Evolutionary conservation across 2,797 vertebrate genomes (phyloP).

Genomic region (Cottoperca gobio): DNA sequence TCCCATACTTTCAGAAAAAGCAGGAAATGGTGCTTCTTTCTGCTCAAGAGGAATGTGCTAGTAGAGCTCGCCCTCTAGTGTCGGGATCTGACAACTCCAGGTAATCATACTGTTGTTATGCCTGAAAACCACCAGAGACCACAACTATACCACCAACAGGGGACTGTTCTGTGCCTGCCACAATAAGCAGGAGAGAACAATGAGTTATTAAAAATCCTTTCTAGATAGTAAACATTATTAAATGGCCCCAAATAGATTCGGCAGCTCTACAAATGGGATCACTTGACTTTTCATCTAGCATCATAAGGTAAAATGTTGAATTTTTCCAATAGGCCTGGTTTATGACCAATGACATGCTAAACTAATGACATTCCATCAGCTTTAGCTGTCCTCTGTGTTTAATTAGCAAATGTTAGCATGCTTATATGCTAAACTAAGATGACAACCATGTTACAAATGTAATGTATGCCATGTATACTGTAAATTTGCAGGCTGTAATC

Average conservation of each 20-base stretch:
- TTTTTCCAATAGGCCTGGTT: not conserved
- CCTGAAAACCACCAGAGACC: not conserved
- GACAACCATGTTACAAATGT: no score
- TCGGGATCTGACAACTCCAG: not conserved
- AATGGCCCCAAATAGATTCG: not conserved
- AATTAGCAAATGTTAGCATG: not conserved
- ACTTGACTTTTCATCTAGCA: no score
- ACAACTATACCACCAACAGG: not conserved
- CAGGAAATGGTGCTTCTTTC: slow-evolving; percentile 8
- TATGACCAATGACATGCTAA: not conserved
- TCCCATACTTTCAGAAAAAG: slow-evolving; percentile 5
- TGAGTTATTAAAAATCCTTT: not conserved
- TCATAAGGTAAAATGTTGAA: not conserved
- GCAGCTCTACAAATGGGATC: not conserved
- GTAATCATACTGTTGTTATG: not conserved
- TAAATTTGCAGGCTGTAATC: not conserved
- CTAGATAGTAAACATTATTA: not conserved
- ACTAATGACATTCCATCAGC: not conserved
- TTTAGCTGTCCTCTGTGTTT: not conserved
- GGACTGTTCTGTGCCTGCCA: not conserved
- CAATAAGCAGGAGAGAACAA: not conserved
- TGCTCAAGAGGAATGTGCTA: slow-evolving; percentile 8
- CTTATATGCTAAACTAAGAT: no score
- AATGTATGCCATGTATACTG: not conserved
- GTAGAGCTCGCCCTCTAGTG: slow-evolving; percentile 67